A percentile compares a stretch with the other conserved stretches of the same genome.
Conservation (phyloP, 1,140 invertebrate genomes). For the Drosophila subpulchrella region DNA sequence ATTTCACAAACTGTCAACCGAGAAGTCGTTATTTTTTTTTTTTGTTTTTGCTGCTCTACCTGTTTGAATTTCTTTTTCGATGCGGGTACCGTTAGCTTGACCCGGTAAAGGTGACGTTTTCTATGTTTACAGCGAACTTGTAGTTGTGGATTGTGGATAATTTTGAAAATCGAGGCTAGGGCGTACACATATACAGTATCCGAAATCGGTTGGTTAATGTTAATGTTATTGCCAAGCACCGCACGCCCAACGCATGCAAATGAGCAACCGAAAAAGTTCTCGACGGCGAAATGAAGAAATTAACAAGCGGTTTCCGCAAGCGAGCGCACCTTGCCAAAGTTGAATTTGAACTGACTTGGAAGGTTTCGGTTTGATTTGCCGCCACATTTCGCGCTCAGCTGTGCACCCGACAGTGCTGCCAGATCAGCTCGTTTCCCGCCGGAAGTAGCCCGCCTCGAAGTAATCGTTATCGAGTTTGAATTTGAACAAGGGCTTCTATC, state of each 20-base stretch:
- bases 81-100: constrained; percentile 71
- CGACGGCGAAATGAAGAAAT: constrained; percentile 3
- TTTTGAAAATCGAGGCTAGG: constrained; percentile 9
- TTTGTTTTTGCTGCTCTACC: constrained; percentile 13
- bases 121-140: constrained; percentile 13
- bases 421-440: background rate
- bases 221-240: constrained; percentile 26
- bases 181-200: constrained; percentile 13
- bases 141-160: constrained; percentile 5
- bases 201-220: constrained; percentile 21
- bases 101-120: constrained; percentile 57
- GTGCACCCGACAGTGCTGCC: background rate
- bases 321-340: constrained; percentile 42
- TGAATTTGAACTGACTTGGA: constrained; percentile 31
- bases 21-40: constrained; percentile 34
- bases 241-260: constrained; percentile 42
- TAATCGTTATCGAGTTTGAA: constrained; percentile 1
- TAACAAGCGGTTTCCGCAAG: constrained; percentile 13
- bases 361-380: constrained; percentile 19
- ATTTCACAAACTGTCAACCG: constrained; percentile 60
- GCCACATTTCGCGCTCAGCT: constrained; percentile 39
- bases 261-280: constrained; percentile 41
- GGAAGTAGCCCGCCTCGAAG: background rate
- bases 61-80: constrained; percentile 72
- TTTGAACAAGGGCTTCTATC: background rate